phyloP scores from a whole-genome alignment of 2,113 vertebrate species.

The Antechinus stuartii region DNA sequence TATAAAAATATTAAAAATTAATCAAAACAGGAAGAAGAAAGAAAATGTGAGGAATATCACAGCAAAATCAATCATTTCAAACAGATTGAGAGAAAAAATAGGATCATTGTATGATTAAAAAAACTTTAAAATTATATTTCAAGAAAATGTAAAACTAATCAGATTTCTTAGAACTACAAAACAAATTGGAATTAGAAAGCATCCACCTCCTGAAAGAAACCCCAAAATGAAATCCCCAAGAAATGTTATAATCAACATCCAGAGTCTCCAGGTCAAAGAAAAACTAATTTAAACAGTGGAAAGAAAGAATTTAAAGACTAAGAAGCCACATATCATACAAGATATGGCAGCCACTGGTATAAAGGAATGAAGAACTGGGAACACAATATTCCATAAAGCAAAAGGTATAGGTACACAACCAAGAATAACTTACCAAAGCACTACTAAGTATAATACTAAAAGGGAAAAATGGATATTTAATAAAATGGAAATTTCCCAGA shows the following conservation, averaged over 20 bases:
- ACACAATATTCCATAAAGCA: background rate
- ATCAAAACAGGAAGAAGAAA: background rate
- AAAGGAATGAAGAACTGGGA: background rate
- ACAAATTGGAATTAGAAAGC: background rate
- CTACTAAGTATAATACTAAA: background rate
- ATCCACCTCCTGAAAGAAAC: background rate
- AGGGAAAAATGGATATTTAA: background rate
- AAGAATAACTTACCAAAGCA: background rate
- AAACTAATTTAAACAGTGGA: background rate
- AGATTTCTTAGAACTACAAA: background rate
- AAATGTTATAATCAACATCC: background rate
- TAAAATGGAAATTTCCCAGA: background rate
- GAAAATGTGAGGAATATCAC: background rate
- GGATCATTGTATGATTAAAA: background rate
- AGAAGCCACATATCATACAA: background rate
- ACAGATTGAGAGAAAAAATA: background rate
- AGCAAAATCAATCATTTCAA: background rate
- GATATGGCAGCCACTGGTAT: background rate
- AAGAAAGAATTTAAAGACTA: background rate
- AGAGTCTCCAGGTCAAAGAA: background rate
- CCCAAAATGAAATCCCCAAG: background rate
- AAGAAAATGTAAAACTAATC: background rate
- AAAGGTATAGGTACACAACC: background rate
- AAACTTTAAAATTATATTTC: background rate
- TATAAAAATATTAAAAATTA: too few species aligned